A percentile compares a stretch with the other conserved stretches of the same genome.
These are phyloP conservation scores for Myrmophylax atrothorax DNA, from an alignment of 2,113 vertebrate genomes.

Conservation along the genomic window DNA sequence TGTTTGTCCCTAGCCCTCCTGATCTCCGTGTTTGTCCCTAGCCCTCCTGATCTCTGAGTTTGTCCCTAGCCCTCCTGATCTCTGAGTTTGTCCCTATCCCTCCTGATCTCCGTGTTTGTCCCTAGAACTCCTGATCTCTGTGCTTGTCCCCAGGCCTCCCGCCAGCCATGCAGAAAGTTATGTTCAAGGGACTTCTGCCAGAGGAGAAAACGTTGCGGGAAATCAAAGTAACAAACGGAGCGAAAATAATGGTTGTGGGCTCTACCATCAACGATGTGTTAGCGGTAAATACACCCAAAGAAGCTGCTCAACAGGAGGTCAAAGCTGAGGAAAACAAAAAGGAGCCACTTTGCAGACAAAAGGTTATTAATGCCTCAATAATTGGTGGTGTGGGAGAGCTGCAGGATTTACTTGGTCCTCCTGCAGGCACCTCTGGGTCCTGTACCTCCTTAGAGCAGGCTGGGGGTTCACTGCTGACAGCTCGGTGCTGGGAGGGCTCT, in stretches of 20 bases:
- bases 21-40: no score
- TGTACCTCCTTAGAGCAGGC: neutral
- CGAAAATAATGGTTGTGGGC: slow-evolving; percentile 99
- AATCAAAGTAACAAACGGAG: slow-evolving; percentile 94
- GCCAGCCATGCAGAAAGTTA: slow-evolving; percentile 98
- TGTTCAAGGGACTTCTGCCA: slow-evolving; percentile 96
- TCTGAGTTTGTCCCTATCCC: no score
- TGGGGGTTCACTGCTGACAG: neutral
- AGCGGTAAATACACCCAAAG: slow-evolving; percentile 97
- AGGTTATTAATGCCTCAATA: slow-evolving; percentile 71
- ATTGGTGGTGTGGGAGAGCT: neutral
- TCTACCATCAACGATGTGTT: slow-evolving; percentile 98
- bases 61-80: no score
- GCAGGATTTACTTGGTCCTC: neutral
- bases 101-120: no score
- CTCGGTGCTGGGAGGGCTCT: neutral
- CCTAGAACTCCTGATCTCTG: no score
- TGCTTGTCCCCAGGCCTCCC: slow-evolving; percentile 82
- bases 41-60: no score
- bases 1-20: no score
- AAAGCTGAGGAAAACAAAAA: slow-evolving; percentile 97
- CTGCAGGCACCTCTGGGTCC: neutral
- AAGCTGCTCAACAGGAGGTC: slow-evolving; percentile 92
- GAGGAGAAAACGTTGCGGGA: slow-evolving; percentile 97
- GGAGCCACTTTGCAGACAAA: slow-evolving; percentile 96